A percentile compares a stretch with the other conserved stretches of the same genome.
Evolutionary conservation across 2,888 invertebrate genomes (phyloP).

Genomic region (Lacanobia wlatinum): DNA sequence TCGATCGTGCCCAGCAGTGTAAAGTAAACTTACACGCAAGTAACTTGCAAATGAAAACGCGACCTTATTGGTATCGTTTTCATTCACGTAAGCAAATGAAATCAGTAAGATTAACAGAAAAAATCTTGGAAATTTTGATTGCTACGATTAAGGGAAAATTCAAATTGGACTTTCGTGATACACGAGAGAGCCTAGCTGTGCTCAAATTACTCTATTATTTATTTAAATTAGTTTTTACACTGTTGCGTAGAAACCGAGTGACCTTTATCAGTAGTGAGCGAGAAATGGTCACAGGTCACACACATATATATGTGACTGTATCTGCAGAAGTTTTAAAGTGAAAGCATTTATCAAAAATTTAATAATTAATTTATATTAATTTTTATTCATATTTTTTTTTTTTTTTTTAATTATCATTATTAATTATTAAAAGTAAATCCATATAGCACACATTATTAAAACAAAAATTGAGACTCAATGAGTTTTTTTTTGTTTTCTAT

Average conservation of each 20-base stretch:
- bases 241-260: neutral
- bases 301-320: too few species aligned
- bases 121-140: constrained; percentile 34
- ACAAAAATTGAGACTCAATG: too few species aligned
- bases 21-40: too few species aligned
- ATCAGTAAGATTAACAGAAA: constrained; percentile 25
- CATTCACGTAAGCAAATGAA: constrained; percentile 18
- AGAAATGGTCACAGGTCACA: neutral
- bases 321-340: neutral
- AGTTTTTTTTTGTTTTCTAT: too few species aligned
- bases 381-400: too few species aligned
- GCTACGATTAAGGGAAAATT: constrained; percentile 38
- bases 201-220: constrained; percentile 19
- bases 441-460: too few species aligned
- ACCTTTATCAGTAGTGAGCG: neutral
- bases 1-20: too few species aligned
- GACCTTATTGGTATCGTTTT: neutral
- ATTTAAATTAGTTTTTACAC: constrained; percentile 21
- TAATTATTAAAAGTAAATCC: too few species aligned
- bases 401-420: too few species aligned
- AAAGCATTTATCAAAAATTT: neutral
- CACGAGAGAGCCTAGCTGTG: constrained; percentile 26
- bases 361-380: too few species aligned
- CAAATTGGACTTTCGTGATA: constrained; percentile 17
- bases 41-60: neutral